phyloP scores from a whole-genome alignment of 2,797 vertebrate species.

The Notolepis coatsorum region DNA sequence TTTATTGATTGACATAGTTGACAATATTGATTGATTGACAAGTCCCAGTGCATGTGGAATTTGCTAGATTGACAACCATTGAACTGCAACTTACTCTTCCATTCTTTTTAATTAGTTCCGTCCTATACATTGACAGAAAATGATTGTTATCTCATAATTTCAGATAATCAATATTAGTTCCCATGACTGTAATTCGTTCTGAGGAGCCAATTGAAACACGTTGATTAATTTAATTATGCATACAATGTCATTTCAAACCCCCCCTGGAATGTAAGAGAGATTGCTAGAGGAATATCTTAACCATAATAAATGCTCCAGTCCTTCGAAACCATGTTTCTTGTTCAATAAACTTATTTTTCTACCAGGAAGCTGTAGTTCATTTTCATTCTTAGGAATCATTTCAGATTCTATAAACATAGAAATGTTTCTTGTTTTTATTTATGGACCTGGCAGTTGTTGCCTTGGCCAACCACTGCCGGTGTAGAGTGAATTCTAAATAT shows the following conservation, averaged over 20 bases:
- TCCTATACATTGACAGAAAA: slow-evolving; percentile 73
- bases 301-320: slow-evolving; percentile 75
- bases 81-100: slow-evolving; percentile 65
- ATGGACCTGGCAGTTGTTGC: neutral
- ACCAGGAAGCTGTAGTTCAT: slow-evolving; percentile 80
- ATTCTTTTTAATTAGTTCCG: slow-evolving; percentile 17
- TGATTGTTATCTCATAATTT: slow-evolving; percentile 38
- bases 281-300: slow-evolving; percentile 47
- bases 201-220: slow-evolving; percentile 29
- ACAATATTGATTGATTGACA: slow-evolving; percentile 51
- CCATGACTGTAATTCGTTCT: slow-evolving; percentile 38
- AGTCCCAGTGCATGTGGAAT: slow-evolving; percentile 82
- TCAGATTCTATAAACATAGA: neutral
- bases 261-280: slow-evolving; percentile 56
- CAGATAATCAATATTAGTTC: slow-evolving; percentile 62
- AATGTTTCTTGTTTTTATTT: neutral
- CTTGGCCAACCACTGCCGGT: neutral
- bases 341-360: slow-evolving; percentile 96
- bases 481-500: neutral
- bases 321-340: slow-evolving; percentile 78
- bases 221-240: slow-evolving; percentile 45
- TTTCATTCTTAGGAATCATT: slow-evolving; percentile 55
- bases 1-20: too few relatives aligned
- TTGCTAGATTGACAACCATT: slow-evolving; percentile 70
- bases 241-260: slow-evolving; percentile 48